Conservation (phyloP, 2,113 vertebrate genomes). For the Climacteris rufus region DNA sequence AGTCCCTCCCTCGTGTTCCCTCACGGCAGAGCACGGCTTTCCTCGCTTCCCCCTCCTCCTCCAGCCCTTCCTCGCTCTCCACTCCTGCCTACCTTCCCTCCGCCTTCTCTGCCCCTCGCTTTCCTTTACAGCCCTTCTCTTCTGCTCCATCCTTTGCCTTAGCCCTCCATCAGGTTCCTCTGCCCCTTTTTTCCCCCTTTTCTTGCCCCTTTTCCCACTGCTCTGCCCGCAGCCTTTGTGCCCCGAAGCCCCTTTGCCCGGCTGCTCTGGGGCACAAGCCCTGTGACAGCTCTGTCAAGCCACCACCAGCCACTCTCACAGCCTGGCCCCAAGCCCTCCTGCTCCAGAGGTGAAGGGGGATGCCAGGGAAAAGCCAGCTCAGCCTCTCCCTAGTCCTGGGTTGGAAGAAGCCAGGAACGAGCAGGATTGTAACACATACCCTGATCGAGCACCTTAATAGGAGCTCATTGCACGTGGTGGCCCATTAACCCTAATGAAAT, state of each 20-base stretch:
- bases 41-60: not conserved
- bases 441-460: not conserved
- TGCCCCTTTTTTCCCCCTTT: not conserved
- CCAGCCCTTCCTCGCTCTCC: not conserved
- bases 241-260: not conserved
- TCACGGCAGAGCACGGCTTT: not conserved
- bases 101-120: fast-evolving
- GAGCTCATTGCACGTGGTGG: not conserved
- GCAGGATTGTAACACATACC: not conserved
- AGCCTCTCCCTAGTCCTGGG: not conserved
- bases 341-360: not conserved
- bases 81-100: not conserved
- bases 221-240: not conserved
- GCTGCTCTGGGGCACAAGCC: not conserved
- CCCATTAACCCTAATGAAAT: not conserved
- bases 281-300: not conserved
- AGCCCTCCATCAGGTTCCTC: not conserved
- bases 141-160: not conserved
- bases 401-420: fast-evolving
- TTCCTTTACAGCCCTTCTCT: not conserved
- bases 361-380: not conserved
- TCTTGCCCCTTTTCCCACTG: not conserved
- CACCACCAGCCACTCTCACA: fast-evolving
- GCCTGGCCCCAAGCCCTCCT: fast-evolving
- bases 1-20: not conserved